These are phyloP conservation scores for Heterodera schachtii DNA, from an alignment of 1,140 invertebrate genomes.

Conservation along the genomic window DNA sequence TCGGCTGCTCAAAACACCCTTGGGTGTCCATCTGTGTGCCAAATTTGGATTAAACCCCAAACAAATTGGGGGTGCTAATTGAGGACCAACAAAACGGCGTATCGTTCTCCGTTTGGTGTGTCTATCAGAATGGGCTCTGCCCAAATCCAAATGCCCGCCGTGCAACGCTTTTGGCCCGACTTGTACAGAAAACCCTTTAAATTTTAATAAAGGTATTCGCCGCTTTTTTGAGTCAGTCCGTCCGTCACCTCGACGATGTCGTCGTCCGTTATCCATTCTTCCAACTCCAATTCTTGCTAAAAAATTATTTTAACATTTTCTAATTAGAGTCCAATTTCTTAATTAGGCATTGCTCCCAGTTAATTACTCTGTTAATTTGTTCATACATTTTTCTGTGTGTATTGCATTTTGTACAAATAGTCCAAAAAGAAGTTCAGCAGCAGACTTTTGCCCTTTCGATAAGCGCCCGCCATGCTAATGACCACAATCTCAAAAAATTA, in stretches of 20 bases:
- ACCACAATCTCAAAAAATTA: constrained; percentile 75
- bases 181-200: constrained; percentile 68
- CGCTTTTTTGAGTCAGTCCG: no score
- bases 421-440: constrained; percentile 87
- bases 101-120: constrained; percentile 56
- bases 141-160: constrained; percentile 70
- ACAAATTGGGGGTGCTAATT: neutral
- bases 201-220: no score
- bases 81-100: constrained; percentile 58
- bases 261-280: constrained; percentile 64
- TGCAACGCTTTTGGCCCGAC: constrained; percentile 69
- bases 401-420: constrained; percentile 70
- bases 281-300: constrained; percentile 51
- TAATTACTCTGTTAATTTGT: neutral
- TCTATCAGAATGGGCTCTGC: constrained; percentile 69
- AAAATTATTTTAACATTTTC: constrained; percentile 25
- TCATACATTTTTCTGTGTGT: constrained; percentile 48
- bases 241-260: constrained; percentile 49
- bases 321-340: neutral
- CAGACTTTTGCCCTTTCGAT: constrained; percentile 94
- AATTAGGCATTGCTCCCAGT: no score
- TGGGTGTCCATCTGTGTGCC: constrained; percentile 93
- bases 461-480: constrained; percentile 90
- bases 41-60: neutral
- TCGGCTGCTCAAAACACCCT: constrained; percentile 82